Conservation (phyloP, 2,888 invertebrate genomes). For the Calliphora vomitoria region DNA sequence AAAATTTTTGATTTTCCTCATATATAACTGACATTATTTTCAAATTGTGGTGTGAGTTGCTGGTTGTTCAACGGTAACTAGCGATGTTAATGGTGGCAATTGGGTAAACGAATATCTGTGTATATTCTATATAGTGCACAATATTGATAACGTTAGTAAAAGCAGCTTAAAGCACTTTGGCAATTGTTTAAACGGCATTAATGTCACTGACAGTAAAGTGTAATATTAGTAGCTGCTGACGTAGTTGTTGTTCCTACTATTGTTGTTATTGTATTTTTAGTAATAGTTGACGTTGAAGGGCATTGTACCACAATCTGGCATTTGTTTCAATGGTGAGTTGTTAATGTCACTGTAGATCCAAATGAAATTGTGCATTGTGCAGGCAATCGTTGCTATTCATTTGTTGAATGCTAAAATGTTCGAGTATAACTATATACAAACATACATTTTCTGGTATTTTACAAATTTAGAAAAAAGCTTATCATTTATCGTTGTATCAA, state of each 20-base stretch:
- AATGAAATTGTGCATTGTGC: slow-evolving; percentile 4
- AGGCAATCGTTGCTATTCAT: slow-evolving; percentile 5
- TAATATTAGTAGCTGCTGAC: slow-evolving; percentile 26
- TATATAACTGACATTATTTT: slow-evolving; percentile 20
- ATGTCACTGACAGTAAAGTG: slow-evolving; percentile 63
- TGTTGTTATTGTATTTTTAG: slow-evolving; percentile 6
- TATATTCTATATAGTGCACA: slow-evolving; percentile 3
- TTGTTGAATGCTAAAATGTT: slow-evolving; percentile 15
- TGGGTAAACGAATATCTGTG: background rate
- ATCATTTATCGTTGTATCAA: slow-evolving; percentile 45
- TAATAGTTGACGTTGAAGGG: slow-evolving; percentile 18
- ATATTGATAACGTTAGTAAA: slow-evolving; percentile 66
- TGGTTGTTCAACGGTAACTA: background rate
- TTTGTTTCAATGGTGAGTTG: slow-evolving; percentile 45
- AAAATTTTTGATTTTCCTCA: too few species aligned
- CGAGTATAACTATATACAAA: too few species aligned
- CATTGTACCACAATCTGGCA: slow-evolving; percentile 33
- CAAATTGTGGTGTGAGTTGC: slow-evolving; percentile 6
- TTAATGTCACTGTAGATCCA: slow-evolving; percentile 45
- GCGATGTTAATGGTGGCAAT: background rate
- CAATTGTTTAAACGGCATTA: slow-evolving; percentile 68
- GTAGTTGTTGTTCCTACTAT: background rate
- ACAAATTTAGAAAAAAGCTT: slow-evolving; percentile 44
- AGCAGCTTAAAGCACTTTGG: slow-evolving; percentile 64
- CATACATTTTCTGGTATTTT: background rate